These are phyloP conservation scores for Galago senegalensis DNA, from an alignment of 2,797 vertebrate species.

Conservation along the genomic window DNA sequence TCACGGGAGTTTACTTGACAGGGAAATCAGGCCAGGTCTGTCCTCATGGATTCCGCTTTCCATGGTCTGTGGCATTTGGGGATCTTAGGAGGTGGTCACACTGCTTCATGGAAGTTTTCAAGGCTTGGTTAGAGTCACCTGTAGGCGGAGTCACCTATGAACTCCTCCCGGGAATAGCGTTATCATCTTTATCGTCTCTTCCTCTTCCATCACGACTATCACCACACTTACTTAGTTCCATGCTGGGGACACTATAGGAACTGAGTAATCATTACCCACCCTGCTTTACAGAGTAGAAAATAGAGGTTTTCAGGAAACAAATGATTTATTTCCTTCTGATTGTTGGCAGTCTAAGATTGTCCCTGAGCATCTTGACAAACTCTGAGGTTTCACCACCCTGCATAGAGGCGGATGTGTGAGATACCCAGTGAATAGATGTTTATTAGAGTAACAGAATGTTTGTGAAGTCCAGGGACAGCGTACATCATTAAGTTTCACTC, in stretches of 20 bases:
- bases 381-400: neutral
- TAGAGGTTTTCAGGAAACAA: neutral
- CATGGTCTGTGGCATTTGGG: neutral
- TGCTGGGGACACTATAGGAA: neutral
- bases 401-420: neutral
- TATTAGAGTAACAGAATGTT: neutral
- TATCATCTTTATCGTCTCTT: neutral
- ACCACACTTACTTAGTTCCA: neutral
- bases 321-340: neutral
- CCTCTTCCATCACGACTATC: neutral
- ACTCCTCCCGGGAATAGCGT: neutral
- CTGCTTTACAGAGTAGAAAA: constrained; percentile 9
- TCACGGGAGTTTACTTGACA: neutral
- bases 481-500: neutral
- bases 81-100: neutral
- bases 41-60: neutral
- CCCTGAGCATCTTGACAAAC: neutral
- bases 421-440: neutral
- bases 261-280: neutral
- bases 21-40: neutral
- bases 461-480: neutral
- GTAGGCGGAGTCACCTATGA: neutral
- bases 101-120: neutral
- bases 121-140: neutral
- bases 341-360: neutral